Conservation (phyloP, 2,797 vertebrate genomes). For the Rhinella marina region DNA sequence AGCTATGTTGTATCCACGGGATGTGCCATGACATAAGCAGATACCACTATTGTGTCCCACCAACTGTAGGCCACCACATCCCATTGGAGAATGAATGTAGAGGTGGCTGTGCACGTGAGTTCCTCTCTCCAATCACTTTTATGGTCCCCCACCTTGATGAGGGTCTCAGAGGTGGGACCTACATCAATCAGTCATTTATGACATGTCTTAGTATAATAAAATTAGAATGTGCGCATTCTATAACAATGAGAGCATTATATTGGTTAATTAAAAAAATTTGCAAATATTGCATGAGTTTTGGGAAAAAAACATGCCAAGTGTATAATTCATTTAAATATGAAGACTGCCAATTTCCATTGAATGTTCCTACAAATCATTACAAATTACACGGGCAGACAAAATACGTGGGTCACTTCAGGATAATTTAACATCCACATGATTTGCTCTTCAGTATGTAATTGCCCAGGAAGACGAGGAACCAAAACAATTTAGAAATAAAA, state of each 20-base stretch:
- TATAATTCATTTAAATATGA: slow-evolving; percentile 15
- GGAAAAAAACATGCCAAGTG: neutral
- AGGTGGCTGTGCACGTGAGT: no score
- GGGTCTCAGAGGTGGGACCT: no score
- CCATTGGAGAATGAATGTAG: no score
- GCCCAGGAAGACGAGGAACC: neutral
- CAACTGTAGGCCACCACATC: no score
- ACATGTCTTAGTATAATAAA: neutral
- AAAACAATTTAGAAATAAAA: slow-evolving; percentile 18
- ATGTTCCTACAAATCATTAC: neutral
- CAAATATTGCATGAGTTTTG: neutral
- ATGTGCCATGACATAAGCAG: no score
- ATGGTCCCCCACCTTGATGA: no score
- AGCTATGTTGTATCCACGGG: no score
- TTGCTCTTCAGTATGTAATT: slow-evolving; percentile 1
- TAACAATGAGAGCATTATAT: neutral
- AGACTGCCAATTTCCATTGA: slow-evolving; percentile 20
- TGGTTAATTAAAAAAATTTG: neutral
- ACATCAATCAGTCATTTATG: no score
- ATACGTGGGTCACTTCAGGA: slow-evolving; percentile 7
- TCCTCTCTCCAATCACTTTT: no score
- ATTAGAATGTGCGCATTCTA: neutral
- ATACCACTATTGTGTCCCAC: no score
- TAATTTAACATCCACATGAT: neutral
- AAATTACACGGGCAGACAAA: slow-evolving; percentile 28